Evolutionary conservation across 2,797 vertebrate species (phyloP).

Genomic region (Microchirus variegatus): DNA sequence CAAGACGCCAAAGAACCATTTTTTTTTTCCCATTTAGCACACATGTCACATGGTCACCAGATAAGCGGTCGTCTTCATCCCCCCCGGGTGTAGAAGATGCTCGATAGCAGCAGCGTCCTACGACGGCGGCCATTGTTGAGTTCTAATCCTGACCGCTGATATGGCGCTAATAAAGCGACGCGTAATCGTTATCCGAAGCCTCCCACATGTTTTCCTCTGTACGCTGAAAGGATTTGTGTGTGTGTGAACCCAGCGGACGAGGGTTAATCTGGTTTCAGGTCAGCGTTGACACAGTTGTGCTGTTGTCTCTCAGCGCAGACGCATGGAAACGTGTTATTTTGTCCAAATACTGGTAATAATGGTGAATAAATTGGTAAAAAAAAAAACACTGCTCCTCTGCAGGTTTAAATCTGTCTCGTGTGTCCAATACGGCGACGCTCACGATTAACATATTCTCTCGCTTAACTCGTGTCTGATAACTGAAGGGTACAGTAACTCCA

Average conservation of each 20-base stretch:
- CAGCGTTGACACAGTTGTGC: conserved; percentile 51
- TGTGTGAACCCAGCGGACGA: conserved; percentile 42
- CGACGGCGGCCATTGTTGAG: conserved; percentile 56
- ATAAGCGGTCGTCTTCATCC: conserved; percentile 4
- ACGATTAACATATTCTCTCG: too few species aligned
- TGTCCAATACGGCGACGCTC: too few species aligned
- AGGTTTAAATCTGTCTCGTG: too few species aligned
- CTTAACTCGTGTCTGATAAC: too few species aligned
- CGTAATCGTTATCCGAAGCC: conserved; percentile 67
- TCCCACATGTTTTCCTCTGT: conserved; percentile 39
- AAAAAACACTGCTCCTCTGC: too few species aligned
- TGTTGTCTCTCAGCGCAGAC: conserved; percentile 13
- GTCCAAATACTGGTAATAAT: too few species aligned
- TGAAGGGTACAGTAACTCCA: too few species aligned
- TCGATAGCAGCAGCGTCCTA: conserved; percentile 47
- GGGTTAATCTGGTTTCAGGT: conserved; percentile 73
- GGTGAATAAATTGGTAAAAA: too few species aligned
- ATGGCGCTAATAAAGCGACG: conserved; percentile 67
- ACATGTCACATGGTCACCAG: too few species aligned
- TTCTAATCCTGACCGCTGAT: conserved; percentile 68
- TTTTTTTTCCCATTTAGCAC: too few species aligned
- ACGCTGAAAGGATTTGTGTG: conserved; percentile 69
- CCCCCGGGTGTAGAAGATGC: conserved; percentile 43
- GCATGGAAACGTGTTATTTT: too few species aligned
- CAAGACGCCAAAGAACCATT: too few species aligned